Percentiles rank a stretch among this genome's conserved stretches.
Evolutionary conservation across 2,113 vertebrate genomes (phyloP).

Genomic region (Peromyscus californicus): DNA sequence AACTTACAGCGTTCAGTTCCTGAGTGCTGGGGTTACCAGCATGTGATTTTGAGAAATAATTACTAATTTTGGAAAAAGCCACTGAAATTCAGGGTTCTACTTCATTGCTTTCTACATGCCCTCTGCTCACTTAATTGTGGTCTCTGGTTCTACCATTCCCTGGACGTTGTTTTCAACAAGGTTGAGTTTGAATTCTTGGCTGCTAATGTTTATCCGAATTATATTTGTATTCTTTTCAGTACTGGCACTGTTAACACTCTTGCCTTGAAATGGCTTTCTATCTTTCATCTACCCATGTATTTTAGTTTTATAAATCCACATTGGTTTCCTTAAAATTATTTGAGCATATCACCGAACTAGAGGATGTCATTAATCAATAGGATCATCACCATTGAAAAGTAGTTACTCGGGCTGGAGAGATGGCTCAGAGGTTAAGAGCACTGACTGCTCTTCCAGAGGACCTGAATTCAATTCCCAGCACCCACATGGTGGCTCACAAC

Average conservation of each 20-base stretch:
- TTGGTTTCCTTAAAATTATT: conserved; percentile 41
- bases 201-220: neutral
- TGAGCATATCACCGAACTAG: conserved; percentile 40
- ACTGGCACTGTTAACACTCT: neutral
- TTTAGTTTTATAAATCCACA: conserved; percentile 32
- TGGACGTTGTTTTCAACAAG: conserved; percentile 39
- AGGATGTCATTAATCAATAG: neutral
- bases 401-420: too few species aligned
- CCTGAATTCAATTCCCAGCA: too few species aligned
- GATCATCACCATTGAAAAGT: neutral
- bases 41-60: conserved; percentile 27
- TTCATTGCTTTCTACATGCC: neutral
- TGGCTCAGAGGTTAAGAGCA: too few species aligned
- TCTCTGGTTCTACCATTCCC: neutral
- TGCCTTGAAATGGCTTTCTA: conserved; percentile 9
- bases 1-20: neutral
- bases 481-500: too few species aligned
- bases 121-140: neutral
- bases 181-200: conserved; percentile 9
- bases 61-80: conserved; percentile 27
- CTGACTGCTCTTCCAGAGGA: too few species aligned
- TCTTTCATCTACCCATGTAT: neutral
- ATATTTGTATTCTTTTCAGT: neutral
- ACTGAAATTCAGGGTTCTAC: neutral
- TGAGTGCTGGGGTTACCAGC: neutral